Evolutionary conservation across 2,113 vertebrate genomes (phyloP), one percentile per base, ranked within the genome.

Genomic region (Geococcyx californianus): DNA sequence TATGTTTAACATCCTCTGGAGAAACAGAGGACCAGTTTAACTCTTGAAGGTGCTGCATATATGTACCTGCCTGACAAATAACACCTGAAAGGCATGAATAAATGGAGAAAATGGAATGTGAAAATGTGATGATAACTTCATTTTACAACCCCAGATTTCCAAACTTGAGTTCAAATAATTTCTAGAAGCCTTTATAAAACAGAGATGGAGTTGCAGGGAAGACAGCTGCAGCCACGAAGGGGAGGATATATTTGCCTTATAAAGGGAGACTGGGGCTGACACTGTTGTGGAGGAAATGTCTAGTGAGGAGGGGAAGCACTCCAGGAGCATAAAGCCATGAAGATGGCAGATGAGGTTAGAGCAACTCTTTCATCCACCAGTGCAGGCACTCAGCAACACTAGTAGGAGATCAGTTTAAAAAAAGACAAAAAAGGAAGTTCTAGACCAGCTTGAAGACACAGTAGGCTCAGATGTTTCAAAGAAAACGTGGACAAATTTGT

Each of bases 31-130:
- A 16, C 23, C 34, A 40, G 51, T 24, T 8, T 74, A 44, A 54
- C 72, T 91, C 70, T 47, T 80, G 81, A 79, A 51, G 34, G 54
- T 93, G 59, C 51, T 93, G 74, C 28, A 25, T 26, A 12, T 73
- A 29, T 76, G 31, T 60, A 82, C 62, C 58, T 52, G 28, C 29
- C 25, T 56, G 72, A 70, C 10, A 84, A 67, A 42, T 14, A 13
- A 14, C 14, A 73, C 31, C 40, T 73, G 49, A 2, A 8, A 92
- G 18, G 16, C 2, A 6, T 16, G 11, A 7, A 10, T 45, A 78
- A 16, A 13, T 38, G 8, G 26, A 84, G 28, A 67, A 80, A 62
- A 67, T 0, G 4, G 20, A 67, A 62, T 13, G n/a, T 0, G 0
- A 29, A 73, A 75, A 79, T 19, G 14, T 44, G 26, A 78, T 34